A percentile compares a stretch with the other conserved stretches of the same genome.
Evolutionary conservation across 2,888 invertebrate genomes (phyloP).

Genomic region (Ornithoptera priamus): DNA sequence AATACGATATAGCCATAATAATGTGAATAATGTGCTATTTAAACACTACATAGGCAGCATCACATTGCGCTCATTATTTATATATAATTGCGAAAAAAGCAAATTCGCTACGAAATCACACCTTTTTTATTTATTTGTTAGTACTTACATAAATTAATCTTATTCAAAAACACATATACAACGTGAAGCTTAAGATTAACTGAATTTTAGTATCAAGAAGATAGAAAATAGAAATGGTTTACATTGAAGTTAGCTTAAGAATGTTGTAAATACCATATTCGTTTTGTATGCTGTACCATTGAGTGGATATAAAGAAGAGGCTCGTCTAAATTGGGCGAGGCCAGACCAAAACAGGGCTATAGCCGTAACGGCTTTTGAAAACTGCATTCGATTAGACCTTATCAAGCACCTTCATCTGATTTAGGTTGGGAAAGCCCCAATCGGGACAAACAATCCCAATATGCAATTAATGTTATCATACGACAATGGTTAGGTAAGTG

Average conservation of each 20-base stretch:
- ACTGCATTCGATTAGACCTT: conserved; percentile 37
- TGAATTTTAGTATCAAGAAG: not conserved
- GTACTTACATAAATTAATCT: not conserved
- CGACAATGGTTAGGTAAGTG: conserved; percentile 25
- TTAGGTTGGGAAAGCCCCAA: conserved; percentile 25
- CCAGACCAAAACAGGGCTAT: conserved; percentile 37
- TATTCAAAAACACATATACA: not conserved
- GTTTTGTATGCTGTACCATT: not conserved
- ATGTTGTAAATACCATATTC: conserved; percentile 28
- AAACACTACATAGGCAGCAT: no score
- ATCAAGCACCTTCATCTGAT: conserved; percentile 32
- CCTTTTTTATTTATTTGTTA: not conserved
- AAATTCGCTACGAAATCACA: not conserved
- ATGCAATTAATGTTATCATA: conserved; percentile 39
- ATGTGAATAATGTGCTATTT: no score
- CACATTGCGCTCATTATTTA: no score
- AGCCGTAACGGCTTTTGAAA: conserved; percentile 11
- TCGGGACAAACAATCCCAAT: conserved; percentile 30
- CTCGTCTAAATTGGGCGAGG: conserved; percentile 43
- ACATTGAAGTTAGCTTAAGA: conserved; percentile 8
- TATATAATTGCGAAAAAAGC: no score
- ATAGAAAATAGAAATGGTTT: conserved; percentile 1
- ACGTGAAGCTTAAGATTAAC: not conserved
- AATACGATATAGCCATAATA: no score
- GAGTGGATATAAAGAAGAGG: conserved; percentile 15